Evolutionary conservation across 1,140 invertebrate genomes (phyloP).

Genomic region (Drosophila virilis): DNA sequence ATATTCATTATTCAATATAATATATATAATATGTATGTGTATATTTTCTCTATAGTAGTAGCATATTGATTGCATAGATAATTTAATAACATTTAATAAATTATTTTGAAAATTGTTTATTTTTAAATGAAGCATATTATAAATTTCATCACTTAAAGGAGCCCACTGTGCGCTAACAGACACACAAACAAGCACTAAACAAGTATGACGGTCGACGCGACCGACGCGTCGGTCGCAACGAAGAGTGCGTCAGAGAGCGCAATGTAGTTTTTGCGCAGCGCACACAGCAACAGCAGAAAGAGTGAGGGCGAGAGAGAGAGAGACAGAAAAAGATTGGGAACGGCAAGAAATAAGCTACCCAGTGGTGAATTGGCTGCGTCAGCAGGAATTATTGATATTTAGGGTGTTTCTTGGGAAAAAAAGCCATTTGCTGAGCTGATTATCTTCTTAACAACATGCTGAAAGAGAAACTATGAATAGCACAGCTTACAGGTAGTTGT

Average conservation of each 20-base stretch:
- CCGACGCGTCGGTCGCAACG: constrained; percentile 12
- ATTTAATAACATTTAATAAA: no score
- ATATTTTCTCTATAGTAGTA: no score
- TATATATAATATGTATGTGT: background rate
- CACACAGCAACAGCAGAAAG: constrained; percentile 54
- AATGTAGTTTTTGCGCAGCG: constrained; percentile 71
- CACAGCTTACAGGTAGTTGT: background rate
- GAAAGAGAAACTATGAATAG: background rate
- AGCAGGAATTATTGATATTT: constrained; percentile 38
- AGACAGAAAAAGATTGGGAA: constrained; percentile 11
- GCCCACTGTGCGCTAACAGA: constrained; percentile 27
- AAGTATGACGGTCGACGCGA: constrained; percentile 43
- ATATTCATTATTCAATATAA: no score
- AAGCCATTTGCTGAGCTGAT: background rate
- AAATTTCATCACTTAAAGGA: no score
- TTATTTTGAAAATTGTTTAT: no score
- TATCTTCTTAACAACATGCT: constrained; percentile 8
- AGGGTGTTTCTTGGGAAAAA: constrained; percentile 22
- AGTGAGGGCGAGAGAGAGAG: background rate
- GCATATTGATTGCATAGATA: no score
- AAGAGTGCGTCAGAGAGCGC: constrained; percentile 54
- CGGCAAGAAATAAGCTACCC: constrained; percentile 27
- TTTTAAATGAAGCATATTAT: no score
- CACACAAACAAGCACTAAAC: constrained; percentile 50
- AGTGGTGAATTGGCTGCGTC: constrained; percentile 45